These are phyloP conservation scores for Ormyrus nitidulus DNA, from an alignment of 2,888 invertebrate species.

Conservation along the genomic window DNA sequence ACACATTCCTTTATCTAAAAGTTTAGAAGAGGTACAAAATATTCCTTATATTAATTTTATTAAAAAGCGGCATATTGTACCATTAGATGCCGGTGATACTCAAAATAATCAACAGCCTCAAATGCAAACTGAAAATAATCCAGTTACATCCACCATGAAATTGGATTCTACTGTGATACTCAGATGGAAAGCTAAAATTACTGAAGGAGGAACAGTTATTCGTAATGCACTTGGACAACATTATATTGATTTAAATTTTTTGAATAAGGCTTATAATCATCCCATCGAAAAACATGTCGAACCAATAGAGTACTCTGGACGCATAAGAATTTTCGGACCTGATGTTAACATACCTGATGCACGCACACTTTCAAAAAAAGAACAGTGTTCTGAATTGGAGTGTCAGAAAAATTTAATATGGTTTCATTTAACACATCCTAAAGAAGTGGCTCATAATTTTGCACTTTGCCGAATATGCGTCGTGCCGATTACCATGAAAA, in stretches of 20 bases:
- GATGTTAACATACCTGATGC: conserved; percentile 74
- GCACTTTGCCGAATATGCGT: conserved; percentile 79
- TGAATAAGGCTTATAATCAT: conserved; percentile 78
- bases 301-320: conserved; percentile 68
- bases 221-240: conserved; percentile 83
- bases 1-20: conserved; percentile 69
- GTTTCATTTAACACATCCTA: conserved; percentile 65
- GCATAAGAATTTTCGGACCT: conserved; percentile 72
- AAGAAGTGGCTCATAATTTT: conserved; percentile 80
- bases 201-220: conserved; percentile 77
- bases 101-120: conserved; percentile 58
- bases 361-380: conserved; percentile 58
- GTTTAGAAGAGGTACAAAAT: conserved; percentile 62
- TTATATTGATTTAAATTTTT: conserved; percentile 80
- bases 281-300: conserved; percentile 71
- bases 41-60: conserved; percentile 76
- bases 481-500: conserved; percentile 81
- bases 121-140: conserved; percentile 58
- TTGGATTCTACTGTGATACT: conserved; percentile 72
- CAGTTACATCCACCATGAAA: conserved; percentile 62
- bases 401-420: conserved; percentile 67
- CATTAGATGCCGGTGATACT: conserved; percentile 62
- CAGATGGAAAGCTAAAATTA: conserved; percentile 78
- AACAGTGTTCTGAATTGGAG: conserved; percentile 65
- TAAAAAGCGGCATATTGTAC: conserved; percentile 72